Percentiles rank a stretch among this genome's conserved stretches.
Evolutionary conservation across 1,140 invertebrate genomes (phyloP).

Genomic region (Oreohelix idahoensis): DNA sequence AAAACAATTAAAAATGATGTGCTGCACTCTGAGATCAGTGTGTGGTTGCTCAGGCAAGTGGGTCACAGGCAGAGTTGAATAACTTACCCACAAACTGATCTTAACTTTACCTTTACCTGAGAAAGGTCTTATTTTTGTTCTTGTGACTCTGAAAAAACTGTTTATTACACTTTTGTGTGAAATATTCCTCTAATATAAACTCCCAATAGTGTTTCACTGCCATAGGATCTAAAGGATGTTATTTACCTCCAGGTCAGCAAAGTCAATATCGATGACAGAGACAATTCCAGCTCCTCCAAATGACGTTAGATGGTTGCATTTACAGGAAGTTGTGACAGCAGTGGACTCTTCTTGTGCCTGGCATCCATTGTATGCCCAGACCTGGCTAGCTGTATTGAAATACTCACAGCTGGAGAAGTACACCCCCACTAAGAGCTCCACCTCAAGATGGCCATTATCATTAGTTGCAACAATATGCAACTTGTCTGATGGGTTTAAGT

Average conservation of each 20-base stretch:
- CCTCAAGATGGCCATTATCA: conserved; percentile 41
- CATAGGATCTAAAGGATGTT: no score
- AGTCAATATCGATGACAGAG: conserved; percentile 57
- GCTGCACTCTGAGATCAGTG: no score
- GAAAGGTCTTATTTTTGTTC: no score
- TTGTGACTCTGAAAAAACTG: no score
- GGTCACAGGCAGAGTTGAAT: no score
- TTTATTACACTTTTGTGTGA: no score
- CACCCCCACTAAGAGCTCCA: conserved; percentile 50
- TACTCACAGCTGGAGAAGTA: conserved; percentile 60
- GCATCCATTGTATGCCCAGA: conserved; percentile 61
- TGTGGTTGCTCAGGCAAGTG: no score
- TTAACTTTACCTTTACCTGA: no score
- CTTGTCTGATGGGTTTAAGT: background rate
- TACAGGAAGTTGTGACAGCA: conserved; percentile 50
- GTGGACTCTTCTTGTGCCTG: conserved; percentile 51
- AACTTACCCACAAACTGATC: no score
- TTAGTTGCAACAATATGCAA: conserved; percentile 49
- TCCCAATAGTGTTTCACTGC: no score
- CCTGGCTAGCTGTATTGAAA: conserved; percentile 44
- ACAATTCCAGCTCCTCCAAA: conserved; percentile 65
- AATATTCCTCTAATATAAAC: no score
- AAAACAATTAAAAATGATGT: no score
- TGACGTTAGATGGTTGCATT: conserved; percentile 66
- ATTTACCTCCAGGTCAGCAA: conserved; percentile 63